A percentile compares a stretch with the other conserved stretches of the same genome.
Conservation (phyloP, 2,888 invertebrate species). For the Tricholauxania praeusta region DNA sequence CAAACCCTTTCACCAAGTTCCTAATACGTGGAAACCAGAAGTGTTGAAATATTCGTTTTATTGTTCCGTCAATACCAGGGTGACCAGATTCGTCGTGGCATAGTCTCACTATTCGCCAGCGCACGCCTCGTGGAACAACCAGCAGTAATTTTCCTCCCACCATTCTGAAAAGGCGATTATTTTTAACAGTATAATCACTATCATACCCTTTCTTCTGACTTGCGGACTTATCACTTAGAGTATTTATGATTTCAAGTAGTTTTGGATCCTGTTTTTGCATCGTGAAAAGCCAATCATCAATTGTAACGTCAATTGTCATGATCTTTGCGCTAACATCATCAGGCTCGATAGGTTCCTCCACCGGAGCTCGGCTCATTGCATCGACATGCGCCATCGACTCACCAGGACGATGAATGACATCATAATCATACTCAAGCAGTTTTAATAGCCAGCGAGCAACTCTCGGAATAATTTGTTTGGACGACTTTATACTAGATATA, state of each 20-base stretch:
- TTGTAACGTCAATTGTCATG: conserved; percentile 28
- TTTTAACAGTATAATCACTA: conserved; percentile 29
- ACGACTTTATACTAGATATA: conserved; percentile 9
- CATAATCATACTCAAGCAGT: conserved; percentile 24
- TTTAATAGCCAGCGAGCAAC: conserved; percentile 35
- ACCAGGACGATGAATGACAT: conserved; percentile 39
- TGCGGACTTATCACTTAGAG: background rate
- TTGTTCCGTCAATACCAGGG: conserved; percentile 28
- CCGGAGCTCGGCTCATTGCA: conserved; percentile 51
- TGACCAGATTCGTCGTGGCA: conserved; percentile 43
- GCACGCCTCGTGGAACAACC: conserved; percentile 35
- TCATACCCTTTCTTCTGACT: conserved; percentile 8
- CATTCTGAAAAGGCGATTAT: conserved; percentile 14
- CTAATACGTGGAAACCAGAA: conserved; percentile 32
- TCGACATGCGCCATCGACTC: conserved; percentile 56
- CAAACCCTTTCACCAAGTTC: conserved; percentile 31
- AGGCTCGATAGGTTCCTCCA: conserved; percentile 25
- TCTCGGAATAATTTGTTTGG: conserved; percentile 30
- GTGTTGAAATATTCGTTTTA: conserved; percentile 10
- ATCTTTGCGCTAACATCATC: conserved; percentile 21
- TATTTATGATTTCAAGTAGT: conserved; percentile 28
- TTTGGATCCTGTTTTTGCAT: conserved; percentile 42
- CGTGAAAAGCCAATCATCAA: conserved; percentile 39
- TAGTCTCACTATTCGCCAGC: conserved; percentile 40
- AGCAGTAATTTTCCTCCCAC: background rate